Percentiles rank a stretch among this genome's conserved stretches.
These are phyloP conservation scores for Battus philenor DNA, from an alignment of 1,140 invertebrate genomes.

Conservation along the genomic window DNA sequence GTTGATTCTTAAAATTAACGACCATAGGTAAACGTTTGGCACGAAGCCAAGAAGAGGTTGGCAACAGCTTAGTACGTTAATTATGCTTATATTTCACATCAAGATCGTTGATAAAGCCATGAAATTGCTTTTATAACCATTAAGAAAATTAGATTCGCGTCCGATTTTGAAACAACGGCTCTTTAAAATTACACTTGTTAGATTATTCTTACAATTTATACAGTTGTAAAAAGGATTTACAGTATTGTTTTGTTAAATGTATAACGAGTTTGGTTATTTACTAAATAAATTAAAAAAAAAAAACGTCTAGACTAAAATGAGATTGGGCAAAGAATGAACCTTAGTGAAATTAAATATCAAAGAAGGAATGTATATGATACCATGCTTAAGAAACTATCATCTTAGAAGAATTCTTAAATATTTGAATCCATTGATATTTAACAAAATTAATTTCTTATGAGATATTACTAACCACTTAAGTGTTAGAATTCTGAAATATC, in stretches of 20 bases:
- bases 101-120: conserved; percentile 15
- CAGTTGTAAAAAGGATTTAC: too few relatives aligned
- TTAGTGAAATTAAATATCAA: too few relatives aligned
- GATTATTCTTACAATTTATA: too few relatives aligned
- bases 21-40: conserved; percentile 14
- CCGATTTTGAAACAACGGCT: conserved; percentile 9
- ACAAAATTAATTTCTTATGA: too few relatives aligned
- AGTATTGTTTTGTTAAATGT: too few relatives aligned
- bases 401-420: too few relatives aligned
- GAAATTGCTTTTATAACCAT: conserved; percentile 17
- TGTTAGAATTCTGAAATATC: too few relatives aligned
- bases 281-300: not conserved
- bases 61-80: conserved; percentile 17
- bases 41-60: conserved; percentile 11
- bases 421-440: too few relatives aligned
- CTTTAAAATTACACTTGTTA: not conserved
- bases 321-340: too few relatives aligned
- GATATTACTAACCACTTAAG: too few relatives aligned
- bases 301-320: not conserved
- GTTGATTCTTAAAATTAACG: conserved; percentile 15
- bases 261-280: not conserved
- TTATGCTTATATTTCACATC: conserved; percentile 17
- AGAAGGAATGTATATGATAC: too few relatives aligned
- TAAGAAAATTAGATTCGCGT: conserved; percentile 15
- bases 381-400: too few relatives aligned